phyloP scores from a whole-genome alignment of 2,113 vertebrate genomes.

The Protomyctophum bolini region DNA sequence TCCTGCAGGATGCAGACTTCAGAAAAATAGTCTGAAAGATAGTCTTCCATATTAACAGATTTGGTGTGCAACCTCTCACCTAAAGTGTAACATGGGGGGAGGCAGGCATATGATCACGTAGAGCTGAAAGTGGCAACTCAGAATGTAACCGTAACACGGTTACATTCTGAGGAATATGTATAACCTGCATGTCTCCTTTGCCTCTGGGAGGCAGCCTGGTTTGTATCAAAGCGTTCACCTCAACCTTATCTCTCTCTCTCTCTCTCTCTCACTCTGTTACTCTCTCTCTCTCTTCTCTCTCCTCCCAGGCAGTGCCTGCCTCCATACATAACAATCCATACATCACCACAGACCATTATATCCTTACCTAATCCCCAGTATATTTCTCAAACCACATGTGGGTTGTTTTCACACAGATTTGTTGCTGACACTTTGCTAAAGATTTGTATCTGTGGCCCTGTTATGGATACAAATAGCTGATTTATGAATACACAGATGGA shows the following conservation, averaged over 20 bases:
- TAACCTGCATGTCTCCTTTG: conserved; percentile 33
- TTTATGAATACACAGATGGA: too few species aligned
- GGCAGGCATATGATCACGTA: too few species aligned
- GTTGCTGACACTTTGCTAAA: conserved; percentile 1
- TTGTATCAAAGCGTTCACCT: conserved; percentile 45
- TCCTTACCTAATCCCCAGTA: too few species aligned
- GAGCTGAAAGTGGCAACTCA: too few species aligned
- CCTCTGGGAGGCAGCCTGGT: conserved; percentile 52
- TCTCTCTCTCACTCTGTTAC: conserved; percentile 23
- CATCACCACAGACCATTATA: too few species aligned
- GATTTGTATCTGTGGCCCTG: conserved; percentile 15
- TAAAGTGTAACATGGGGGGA: too few species aligned
- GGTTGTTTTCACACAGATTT: conserved; percentile 17
- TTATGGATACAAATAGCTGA: background rate
- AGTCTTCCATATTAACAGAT: conserved; percentile 16
- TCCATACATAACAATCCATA: too few species aligned
- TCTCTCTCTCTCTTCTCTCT: background rate
- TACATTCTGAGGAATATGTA: conserved; percentile 48
- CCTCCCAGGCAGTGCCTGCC: background rate
- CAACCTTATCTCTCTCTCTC: background rate
- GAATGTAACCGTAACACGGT: background rate
- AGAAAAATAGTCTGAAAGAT: conserved; percentile 5
- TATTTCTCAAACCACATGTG: background rate
- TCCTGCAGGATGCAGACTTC: conserved; percentile 9
- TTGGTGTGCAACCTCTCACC: background rate